Base-by-base conservation (phyloP, 2,797 vertebrate genomes). In the Gymnoscopelus microlampas region DNA sequence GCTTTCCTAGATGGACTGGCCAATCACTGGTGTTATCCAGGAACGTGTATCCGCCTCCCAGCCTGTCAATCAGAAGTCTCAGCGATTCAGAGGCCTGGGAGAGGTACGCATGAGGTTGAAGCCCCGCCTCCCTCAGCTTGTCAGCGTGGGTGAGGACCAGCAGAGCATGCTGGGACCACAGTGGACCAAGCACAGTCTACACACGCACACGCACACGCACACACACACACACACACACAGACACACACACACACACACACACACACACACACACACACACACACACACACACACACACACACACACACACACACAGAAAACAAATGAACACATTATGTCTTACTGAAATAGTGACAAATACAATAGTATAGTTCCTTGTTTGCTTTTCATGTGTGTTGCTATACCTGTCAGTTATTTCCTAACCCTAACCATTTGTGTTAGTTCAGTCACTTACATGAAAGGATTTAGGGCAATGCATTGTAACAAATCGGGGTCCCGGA, bases 1-100 rank as follows among this genome's bases (percentile, higher is more conserved):
- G 78, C 0, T 13, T 68, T 1, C 90, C 88, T 26, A 79, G 70
- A 66, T 73, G 47, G 0, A 57, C 71, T 0, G 85, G 80, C 90
- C 90, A 91, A 78, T 81, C 79, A 5, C 26, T 55, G 60, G 71
- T 81, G 80, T 89, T 89, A 63, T 91, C 87, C 70, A 92, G 8
- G 61, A 91, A 87, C 5, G 35, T 74, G 68, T 76, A 76, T 54
- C 85, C 53, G 3, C 86, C 87, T 2, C 2, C 69, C 8, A 72
- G 76, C 35, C 59, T 13, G 0, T 64, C 53, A 3, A 78, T 59
- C 66, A 91, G 57, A 32, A 62, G 26, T 58, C 32, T 81, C 53
- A 91, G 76, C 84, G 84, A 84, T 55, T 83, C 77, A 13, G 80
- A 13, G 7, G 76, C 9, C 68, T 71, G 73, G 0, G 2, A 23